Base-by-base conservation (phyloP, 2,797 vertebrate genomes). In the Clarias platycephalus region DNA sequence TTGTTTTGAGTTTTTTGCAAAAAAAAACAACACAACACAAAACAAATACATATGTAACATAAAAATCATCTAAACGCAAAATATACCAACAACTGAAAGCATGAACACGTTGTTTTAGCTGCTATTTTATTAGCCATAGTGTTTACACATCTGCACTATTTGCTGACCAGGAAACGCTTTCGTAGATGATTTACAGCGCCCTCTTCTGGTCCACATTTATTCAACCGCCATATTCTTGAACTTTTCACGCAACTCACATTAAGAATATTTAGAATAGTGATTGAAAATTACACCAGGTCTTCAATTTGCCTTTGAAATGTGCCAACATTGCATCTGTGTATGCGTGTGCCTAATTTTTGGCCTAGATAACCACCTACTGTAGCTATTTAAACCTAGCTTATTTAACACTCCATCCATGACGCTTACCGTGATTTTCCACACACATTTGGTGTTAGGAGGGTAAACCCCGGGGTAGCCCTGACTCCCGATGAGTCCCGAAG, bases 381-480 rank as follows among this genome's bases (percentile, higher is more conserved):
- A 40, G 70, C 80, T 66, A 66, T 74, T 31, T 20, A 55, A 31
- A 58, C 53, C 28, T 57, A 34, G 74, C 16, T 20, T 9, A 13
- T 22, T 34, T 28, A 28, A 10, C 3, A 55, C 26, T 20, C 15
- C 44, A 8, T 67, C n/a, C 53, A n/a, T n/a, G n/a, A n/a, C 67
- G 58, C 95, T 95, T 95, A 97, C 96, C 91, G 95, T 97, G 92
- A 96, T 96, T 93, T 94, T 96, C 96, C 96, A 97, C 84, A 96
- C 95, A 84, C 96, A 97, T 92, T 95, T 96, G 93, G 93, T 96
- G 91, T 96, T 96, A 70, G 96, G 93, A 85, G 96, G 95, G 89
- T 96, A 96, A 87, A 97, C 93, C 86, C 94, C 95, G 80, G 96
- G 96, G 90, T 96, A 96, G 88, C 95, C 96, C 93, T 96, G 95